Evolutionary conservation across 2,888 invertebrate species (phyloP), one percentile per base, ranked within the genome.

Genomic region (Linnaemya tessellans): DNA sequence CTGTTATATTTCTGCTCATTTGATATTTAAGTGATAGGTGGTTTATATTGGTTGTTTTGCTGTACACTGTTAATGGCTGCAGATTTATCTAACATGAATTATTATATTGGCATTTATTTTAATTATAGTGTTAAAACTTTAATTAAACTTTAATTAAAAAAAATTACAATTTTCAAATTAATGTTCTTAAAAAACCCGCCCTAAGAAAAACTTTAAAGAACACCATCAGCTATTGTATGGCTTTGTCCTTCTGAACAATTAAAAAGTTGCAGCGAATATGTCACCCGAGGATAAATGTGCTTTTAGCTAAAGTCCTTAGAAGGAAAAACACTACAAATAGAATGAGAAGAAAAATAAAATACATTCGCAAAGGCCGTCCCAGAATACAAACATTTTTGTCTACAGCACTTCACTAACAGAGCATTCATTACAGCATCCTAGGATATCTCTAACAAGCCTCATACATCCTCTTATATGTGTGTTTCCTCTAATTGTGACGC

Each of bases 41-140:
- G n/a, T 30, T 30, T 30, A 30, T 30, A 30, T 5, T 30, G 2
- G 2, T 30, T 30, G 2, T 30, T 30, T 30, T 30, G 30, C 30
- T 3, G 3, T 5, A 7, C 43, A 71, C 71, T 58, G 56, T 56
- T 43, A 25, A 3, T 56, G 7, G 2, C 10, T 10, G n/a, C 13
- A 25, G 11, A 18, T 43, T 35, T 11, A 25, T 41, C 7, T 58
- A 30, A 18, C 46, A 18, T 73, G 20, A 73, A 15, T 73, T 60
- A 73, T 73, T 73, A 49, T 38, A 15, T 62, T 35, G 22, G 38
- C 25, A 46, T 15, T 38, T 8, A 22, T 38, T 22, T 54, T 54
- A 38, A 51, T 51, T 51, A 75, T n/a, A 64, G 49, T n/a, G 38
- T 41, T 51, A 38, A 75, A 54, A 64, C 30, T 77, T 65, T 65